A percentile compares a stretch with the other conserved stretches of the same genome.
Evolutionary conservation across 2,888 invertebrate species (phyloP).

Genomic region (Aspidiotus destructor): DNA sequence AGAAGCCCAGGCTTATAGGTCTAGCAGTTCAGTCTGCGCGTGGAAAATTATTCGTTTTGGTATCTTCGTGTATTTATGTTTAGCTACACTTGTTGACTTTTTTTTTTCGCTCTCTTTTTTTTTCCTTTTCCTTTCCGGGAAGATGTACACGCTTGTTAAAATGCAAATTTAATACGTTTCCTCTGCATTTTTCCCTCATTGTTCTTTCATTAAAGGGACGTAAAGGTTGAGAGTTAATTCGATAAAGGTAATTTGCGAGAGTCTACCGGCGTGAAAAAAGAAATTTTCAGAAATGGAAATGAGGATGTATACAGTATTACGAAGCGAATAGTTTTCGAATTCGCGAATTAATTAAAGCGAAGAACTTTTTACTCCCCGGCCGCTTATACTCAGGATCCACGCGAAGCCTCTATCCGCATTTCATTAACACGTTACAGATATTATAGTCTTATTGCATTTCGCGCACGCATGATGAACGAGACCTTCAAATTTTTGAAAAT

Average conservation of each 20-base stretch:
- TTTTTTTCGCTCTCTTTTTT: not conserved
- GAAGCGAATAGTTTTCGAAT: not conserved
- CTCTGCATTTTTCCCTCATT: constrained; percentile 4
- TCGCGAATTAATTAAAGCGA: constrained; percentile 3
- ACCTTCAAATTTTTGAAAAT: not conserved
- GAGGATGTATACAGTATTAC: not conserved
- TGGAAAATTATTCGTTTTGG: not conserved
- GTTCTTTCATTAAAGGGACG: not conserved
- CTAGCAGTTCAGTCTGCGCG: not conserved
- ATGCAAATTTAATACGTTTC: constrained; percentile 25
- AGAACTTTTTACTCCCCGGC: too few relatives aligned
- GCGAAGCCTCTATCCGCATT: too few relatives aligned
- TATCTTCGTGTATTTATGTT: not conserved
- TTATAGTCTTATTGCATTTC: too few relatives aligned
- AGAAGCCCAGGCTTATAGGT: too few relatives aligned
- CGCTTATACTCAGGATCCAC: too few relatives aligned
- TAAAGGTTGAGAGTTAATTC: constrained; percentile 11
- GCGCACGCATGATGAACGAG: too few relatives aligned
- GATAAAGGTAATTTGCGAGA: constrained; percentile 19
- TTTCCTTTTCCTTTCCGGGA: not conserved
- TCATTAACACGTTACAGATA: too few relatives aligned
- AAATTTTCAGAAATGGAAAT: constrained; percentile 1
- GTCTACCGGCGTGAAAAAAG: constrained; percentile 1
- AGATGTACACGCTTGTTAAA: constrained; percentile 14
- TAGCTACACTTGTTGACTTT: not conserved